phyloP scores from a whole-genome alignment of 1,140 invertebrate species.

The Venturia canescens region DNA sequence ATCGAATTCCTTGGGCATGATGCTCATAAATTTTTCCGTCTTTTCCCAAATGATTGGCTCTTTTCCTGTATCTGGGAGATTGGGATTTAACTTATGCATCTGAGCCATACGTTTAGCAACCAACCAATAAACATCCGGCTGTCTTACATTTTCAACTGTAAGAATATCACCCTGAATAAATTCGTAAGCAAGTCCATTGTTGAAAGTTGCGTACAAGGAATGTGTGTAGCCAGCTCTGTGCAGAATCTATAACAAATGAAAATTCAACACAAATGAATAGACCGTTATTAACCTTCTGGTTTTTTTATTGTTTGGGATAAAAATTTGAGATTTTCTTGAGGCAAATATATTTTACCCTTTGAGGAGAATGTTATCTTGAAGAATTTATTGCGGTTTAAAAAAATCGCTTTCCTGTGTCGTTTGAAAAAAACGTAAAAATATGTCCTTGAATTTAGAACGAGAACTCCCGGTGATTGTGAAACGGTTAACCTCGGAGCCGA shows the following conservation, averaged over 20 bases:
- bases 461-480: no score
- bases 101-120: constrained; percentile 89
- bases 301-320: no score
- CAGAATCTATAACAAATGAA: constrained; percentile 80
- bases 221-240: constrained; percentile 88
- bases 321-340: no score
- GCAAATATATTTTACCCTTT: no score
- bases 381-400: no score
- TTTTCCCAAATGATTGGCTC: constrained; percentile 86
- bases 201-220: constrained; percentile 92
- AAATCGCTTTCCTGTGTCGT: no score
- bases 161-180: constrained; percentile 91
- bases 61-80: constrained; percentile 65
- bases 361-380: no score
- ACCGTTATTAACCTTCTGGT: neutral
- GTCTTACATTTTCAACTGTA: constrained; percentile 82
- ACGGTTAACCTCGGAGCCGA: neutral
- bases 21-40: constrained; percentile 84
- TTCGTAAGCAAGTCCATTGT: constrained; percentile 96
- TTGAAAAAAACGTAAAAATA: no score
- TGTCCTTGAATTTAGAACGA: no score
- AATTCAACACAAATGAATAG: constrained; percentile 44
- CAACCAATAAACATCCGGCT: constrained; percentile 84
- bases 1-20: constrained; percentile 83
- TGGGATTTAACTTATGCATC: constrained; percentile 84